phyloP scores from a whole-genome alignment of 2,888 invertebrate genomes.

The Lydus trimaculatus region DNA sequence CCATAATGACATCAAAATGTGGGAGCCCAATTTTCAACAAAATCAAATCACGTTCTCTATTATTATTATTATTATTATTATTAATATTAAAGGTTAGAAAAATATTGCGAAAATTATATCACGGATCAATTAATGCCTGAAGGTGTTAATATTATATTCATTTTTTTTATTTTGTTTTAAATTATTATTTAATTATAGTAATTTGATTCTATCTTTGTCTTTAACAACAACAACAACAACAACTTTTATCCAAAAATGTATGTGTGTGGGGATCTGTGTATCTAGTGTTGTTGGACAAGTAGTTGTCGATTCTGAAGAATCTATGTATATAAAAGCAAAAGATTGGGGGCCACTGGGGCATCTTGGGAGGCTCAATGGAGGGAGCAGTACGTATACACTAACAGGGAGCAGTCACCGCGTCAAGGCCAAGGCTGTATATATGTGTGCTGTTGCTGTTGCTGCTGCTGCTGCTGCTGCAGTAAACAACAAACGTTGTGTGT shows the following conservation, averaged over 20 bases:
- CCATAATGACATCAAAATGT: too few relatives aligned
- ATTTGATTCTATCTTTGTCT: neutral
- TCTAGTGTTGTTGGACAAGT: slow-evolving; percentile 8
- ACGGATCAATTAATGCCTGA: too few relatives aligned
- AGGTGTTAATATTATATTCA: neutral
- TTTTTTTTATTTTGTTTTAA: too few relatives aligned
- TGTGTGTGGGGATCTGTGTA: slow-evolving; percentile 6
- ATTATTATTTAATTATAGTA: too few relatives aligned
- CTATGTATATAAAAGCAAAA: slow-evolving; percentile 23
- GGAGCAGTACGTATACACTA: slow-evolving; percentile 37
- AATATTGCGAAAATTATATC: neutral
- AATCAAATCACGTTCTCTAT: too few relatives aligned
- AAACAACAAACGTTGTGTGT: slow-evolving; percentile 44
- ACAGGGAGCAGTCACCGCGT: slow-evolving; percentile 53
- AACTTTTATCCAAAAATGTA: neutral
- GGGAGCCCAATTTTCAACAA: neutral
- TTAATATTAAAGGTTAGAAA: too few relatives aligned
- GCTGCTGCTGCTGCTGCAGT: too few relatives aligned
- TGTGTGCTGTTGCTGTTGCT: too few relatives aligned
- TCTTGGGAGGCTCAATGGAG: slow-evolving; percentile 47
- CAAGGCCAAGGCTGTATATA: slow-evolving; percentile 52
- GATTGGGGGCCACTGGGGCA: slow-evolving; percentile 54
- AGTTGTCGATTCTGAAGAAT: neutral
- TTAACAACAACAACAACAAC: too few relatives aligned
- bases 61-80: too few relatives aligned